A percentile compares a stretch with the other conserved stretches of the same genome.
These are phyloP conservation scores for Euclidia mi DNA, from an alignment of 2,888 invertebrate species.

Conservation along the genomic window DNA sequence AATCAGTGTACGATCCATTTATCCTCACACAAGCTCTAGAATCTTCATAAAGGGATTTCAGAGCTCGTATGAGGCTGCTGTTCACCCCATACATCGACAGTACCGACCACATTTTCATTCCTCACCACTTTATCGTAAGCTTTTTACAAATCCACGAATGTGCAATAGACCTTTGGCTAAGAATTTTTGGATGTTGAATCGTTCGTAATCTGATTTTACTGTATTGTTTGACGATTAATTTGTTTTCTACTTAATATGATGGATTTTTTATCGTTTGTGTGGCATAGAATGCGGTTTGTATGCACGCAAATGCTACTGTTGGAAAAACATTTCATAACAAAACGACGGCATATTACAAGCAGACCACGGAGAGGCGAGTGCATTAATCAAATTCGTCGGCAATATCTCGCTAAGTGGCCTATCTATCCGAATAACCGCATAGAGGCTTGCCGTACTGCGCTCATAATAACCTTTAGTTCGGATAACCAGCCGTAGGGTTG, in stretches of 20 bases:
- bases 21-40: no score
- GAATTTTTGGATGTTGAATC: constrained; percentile 30
- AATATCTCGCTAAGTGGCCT: constrained; percentile 63
- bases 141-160: no score
- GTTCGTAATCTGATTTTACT: constrained; percentile 27
- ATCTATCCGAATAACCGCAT: constrained; percentile 60
- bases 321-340: constrained; percentile 11
- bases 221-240: constrained; percentile 7
- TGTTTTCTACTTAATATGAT: neutral
- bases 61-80: no score
- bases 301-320: no score
- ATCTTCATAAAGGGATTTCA: no score
- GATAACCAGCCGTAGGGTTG: constrained; percentile 28
- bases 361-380: constrained; percentile 38
- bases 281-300: no score
- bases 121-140: no score
- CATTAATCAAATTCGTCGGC: constrained; percentile 60
- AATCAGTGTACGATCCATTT: no score
- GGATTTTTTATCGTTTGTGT: neutral
- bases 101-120: no score
- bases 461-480: constrained; percentile 57
- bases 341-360: constrained; percentile 40
- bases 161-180: constrained; percentile 33
- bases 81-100: no score
- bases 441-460: constrained; percentile 42